Evolutionary conservation across 2,113 vertebrate genomes (phyloP).

Genomic region (Varanus salvator): DNA sequence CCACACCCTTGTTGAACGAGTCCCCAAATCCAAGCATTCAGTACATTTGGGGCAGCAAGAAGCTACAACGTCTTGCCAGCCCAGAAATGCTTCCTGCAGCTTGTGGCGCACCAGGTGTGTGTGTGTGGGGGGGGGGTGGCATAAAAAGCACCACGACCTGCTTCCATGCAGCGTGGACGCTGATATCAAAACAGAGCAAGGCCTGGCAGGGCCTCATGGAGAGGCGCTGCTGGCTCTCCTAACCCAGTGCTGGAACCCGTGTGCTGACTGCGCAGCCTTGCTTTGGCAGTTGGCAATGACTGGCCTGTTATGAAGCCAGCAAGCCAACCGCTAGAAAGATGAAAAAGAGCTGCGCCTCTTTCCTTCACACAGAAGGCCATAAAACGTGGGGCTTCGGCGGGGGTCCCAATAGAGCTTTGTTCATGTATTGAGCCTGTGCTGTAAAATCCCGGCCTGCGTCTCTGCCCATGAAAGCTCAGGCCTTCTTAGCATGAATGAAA

Average conservation of each 20-base stretch:
- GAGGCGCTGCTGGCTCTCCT: too few species aligned
- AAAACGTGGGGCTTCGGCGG: too few species aligned
- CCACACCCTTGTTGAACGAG: background rate
- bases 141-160: background rate
- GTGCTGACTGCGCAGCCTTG: background rate
- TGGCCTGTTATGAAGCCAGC: background rate
- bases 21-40: background rate
- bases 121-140: too few species aligned
- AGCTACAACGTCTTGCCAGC: background rate
- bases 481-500: too few species aligned
- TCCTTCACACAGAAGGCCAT: background rate
- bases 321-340: background rate
- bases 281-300: background rate
- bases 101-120: background rate
- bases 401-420: too few species aligned
- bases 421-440: too few species aligned
- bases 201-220: background rate
- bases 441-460: too few species aligned
- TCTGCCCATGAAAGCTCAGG: too few species aligned
- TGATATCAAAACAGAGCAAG: background rate
- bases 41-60: background rate
- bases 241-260: background rate
- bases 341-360: background rate
- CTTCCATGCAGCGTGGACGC: background rate
- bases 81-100: background rate